Evolutionary conservation across 1,140 invertebrate species (phyloP).

Genomic region (Brachionus koreanus): DNA sequence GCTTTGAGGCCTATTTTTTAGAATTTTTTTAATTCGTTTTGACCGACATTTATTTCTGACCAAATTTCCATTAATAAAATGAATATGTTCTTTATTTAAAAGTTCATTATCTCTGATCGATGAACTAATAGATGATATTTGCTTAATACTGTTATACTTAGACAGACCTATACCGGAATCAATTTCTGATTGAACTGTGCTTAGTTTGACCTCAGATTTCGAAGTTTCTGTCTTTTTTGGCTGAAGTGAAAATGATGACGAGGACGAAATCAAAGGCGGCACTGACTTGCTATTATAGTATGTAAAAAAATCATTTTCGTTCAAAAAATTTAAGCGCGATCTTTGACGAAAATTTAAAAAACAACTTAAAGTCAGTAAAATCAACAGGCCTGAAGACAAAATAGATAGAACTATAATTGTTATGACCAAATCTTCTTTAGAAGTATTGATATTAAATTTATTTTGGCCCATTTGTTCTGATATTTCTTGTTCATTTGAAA

Average conservation of each 20-base stretch:
- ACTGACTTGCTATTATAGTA: slow-evolving; percentile 30
- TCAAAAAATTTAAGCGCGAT: slow-evolving; percentile 7
- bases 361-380: background rate
- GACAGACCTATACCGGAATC: background rate
- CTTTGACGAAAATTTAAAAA: slow-evolving; percentile 1
- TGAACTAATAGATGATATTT: background rate
- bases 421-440: background rate
- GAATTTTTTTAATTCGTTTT: background rate
- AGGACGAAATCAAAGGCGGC: slow-evolving; percentile 13
- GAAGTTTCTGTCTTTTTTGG: background rate
- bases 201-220: background rate
- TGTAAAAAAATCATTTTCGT: slow-evolving; percentile 42
- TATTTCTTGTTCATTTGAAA: background rate
- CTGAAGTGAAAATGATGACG: slow-evolving; percentile 31
- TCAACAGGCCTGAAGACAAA: background rate
- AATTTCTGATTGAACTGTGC: background rate
- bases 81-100: slow-evolving; percentile 5
- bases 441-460: background rate
- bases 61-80: slow-evolving; percentile 26
- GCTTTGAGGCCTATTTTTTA: background rate
- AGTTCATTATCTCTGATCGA: background rate
- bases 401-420: background rate
- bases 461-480: background rate
- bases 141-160: background rate
- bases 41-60: background rate